Percentiles rank a stretch among this genome's conserved stretches.
These are phyloP conservation scores for Biston betularia DNA, from an alignment of 2,888 invertebrate species.

Conservation along the genomic window DNA sequence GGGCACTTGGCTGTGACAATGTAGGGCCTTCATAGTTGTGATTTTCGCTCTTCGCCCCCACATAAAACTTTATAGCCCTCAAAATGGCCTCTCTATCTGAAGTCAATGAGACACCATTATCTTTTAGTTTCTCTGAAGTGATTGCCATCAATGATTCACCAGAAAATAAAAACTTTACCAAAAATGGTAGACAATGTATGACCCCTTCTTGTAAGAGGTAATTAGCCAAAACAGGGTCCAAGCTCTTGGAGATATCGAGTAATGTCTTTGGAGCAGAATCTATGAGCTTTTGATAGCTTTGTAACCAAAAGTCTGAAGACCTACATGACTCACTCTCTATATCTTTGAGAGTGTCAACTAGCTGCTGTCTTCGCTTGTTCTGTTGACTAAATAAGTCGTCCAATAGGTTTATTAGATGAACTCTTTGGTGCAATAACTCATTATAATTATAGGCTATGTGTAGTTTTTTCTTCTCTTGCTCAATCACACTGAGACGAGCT, in stretches of 20 bases:
- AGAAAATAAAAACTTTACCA: constrained; percentile 87
- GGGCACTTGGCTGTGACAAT: constrained; percentile 60
- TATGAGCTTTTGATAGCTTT: constrained; percentile 93
- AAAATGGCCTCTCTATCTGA: constrained; percentile 87
- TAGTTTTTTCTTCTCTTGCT: constrained; percentile 90
- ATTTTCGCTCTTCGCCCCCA: constrained; percentile 69
- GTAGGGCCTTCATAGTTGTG: constrained; percentile 52
- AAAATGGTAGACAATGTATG: constrained; percentile 91
- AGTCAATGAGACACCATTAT: constrained; percentile 84
- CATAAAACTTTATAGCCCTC: constrained; percentile 87
- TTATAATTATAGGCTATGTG: constrained; percentile 89
- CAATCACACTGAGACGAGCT: constrained; percentile 89
- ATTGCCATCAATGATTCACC: constrained; percentile 82
- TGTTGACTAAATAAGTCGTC: constrained; percentile 90
- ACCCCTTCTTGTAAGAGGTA: constrained; percentile 90
- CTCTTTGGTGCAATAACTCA: constrained; percentile 89
- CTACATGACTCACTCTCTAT: constrained; percentile 88
- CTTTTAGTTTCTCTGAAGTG: constrained; percentile 83
- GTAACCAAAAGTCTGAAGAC: constrained; percentile 89
- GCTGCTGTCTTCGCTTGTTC: constrained; percentile 87
- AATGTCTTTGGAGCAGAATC: constrained; percentile 90
- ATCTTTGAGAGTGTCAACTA: constrained; percentile 89
- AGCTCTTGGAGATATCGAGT: constrained; percentile 85
- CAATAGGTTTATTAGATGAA: constrained; percentile 88
- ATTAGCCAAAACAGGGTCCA: constrained; percentile 89